phyloP scores from a whole-genome alignment of 2,797 vertebrate species.

The Hemibagrus guttatus region DNA sequence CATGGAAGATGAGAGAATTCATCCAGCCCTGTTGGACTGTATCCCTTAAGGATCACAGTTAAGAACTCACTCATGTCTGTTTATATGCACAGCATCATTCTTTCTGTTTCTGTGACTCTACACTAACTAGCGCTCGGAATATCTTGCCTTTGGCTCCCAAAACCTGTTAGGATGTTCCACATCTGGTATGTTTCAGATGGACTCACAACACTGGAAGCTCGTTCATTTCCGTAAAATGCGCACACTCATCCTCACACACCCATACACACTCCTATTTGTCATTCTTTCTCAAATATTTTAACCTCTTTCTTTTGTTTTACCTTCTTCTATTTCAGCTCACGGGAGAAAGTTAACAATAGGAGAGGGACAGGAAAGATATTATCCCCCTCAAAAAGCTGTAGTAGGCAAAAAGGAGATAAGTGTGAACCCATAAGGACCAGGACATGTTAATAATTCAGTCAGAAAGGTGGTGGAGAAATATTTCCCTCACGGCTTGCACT shows the following conservation, averaged over 20 bases:
- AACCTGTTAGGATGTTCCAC: conserved; percentile 8
- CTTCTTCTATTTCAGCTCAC: background rate
- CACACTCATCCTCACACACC: conserved; percentile 23
- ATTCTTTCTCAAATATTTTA: conserved; percentile 13
- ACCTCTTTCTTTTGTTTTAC: background rate
- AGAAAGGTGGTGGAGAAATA: background rate
- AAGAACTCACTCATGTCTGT: background rate
- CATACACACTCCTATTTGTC: background rate
- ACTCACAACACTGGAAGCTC: conserved; percentile 14
- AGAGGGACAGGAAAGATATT: conserved; percentile 24
- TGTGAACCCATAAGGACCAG: conserved; percentile 33
- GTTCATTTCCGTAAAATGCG: conserved; percentile 13
- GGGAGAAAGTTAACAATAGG: background rate
- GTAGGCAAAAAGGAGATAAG: conserved; percentile 34
- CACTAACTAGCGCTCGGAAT: background rate
- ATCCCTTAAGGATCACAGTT: conserved; percentile 6
- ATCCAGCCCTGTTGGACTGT: conserved; percentile 8
- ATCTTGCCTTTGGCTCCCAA: background rate
- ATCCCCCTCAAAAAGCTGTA: conserved; percentile 23
- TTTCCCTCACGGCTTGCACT: conserved; percentile 3
- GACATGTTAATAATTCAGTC: conserved; percentile 42
- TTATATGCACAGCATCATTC: background rate
- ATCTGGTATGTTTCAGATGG: conserved; percentile 10
- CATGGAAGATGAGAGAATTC: conserved; percentile 16
- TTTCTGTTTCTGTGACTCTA: background rate